Evolutionary conservation across 2,888 invertebrate genomes (phyloP), one percentile per base, ranked within the genome.

Genomic region (Clostera curtula): DNA sequence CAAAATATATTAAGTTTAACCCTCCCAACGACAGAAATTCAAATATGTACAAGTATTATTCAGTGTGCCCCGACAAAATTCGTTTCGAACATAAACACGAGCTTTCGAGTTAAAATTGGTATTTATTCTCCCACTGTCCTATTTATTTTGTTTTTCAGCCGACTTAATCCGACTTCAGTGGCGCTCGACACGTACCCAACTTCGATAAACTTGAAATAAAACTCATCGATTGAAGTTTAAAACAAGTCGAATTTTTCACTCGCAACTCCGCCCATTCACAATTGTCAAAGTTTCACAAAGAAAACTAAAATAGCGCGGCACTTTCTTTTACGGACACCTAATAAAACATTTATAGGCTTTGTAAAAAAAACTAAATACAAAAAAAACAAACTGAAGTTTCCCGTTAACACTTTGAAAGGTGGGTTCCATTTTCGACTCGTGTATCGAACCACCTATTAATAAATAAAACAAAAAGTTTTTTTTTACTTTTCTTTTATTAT

Each of bases 271-370:
- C 13, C 40, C 38, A 37, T 52, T 54, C 43, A 36, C 49, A 51
- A 55, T 56, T 49, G 55, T 43, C 44, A 43, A 50, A 59, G 41
- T 52, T 55, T 48, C 37, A 25, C 39, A 47, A 42, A 30, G 41
- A 37, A 39, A 48, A 56, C 49, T 49, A 49, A 48, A 52, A 23
- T 23, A 15, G 13, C 30, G 49, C 37, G 31, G 34, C 47, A 45
- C 12, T 39, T 43, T 40, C 37, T 40, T 47, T 47, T 47, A 52
- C 47, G 43, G 48, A 56, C 53, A 54, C 50, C 59, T 51, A 56
- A 61, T 62, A 61, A 64, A 64, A 63, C 61, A 65, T 62, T 62
- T 57, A 60, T 50, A 49, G 54, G 49, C 49, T 29, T 43, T 48
- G 54, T 52, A 39, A 54, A 56, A 49, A 54, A 48, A 49, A 51